phyloP scores from a whole-genome alignment of 2,797 vertebrate genomes.

The Atherinosoma microstoma region DNA sequence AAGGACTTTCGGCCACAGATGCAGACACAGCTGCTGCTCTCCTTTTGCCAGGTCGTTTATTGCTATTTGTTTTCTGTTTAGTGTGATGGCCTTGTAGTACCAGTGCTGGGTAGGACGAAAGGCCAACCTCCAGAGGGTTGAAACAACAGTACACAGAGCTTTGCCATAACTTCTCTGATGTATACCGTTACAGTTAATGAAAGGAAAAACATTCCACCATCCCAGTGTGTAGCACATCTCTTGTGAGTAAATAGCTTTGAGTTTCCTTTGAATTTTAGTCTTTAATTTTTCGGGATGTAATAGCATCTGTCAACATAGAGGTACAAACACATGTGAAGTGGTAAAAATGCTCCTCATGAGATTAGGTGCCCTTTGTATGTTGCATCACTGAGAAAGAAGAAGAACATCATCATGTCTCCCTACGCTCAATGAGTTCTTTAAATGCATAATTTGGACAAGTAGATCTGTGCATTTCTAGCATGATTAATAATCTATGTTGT shows the following conservation, averaged over 20 bases:
- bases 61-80: slow-evolving; percentile 88
- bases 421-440: background rate
- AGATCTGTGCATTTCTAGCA: background rate
- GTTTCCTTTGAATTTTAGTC: slow-evolving; percentile 66
- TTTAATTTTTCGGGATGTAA: background rate
- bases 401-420: background rate
- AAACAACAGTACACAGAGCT: slow-evolving; percentile 28
- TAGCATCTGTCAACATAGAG: slow-evolving; percentile 10
- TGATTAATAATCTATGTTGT: background rate
- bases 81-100: slow-evolving; percentile 66
- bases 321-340: background rate
- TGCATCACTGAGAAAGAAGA: background rate
- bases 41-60: slow-evolving; percentile 89
- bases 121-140: slow-evolving; percentile 36
- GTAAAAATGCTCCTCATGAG: background rate
- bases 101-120: slow-evolving; percentile 47
- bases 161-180: slow-evolving; percentile 61
- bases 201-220: slow-evolving; percentile 18
- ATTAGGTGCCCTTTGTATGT: background rate
- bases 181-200: slow-evolving; percentile 46
- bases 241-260: slow-evolving; percentile 82
- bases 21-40: slow-evolving; percentile 92
- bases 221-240: slow-evolving; percentile 63
- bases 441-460: background rate
- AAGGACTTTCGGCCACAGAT: slow-evolving; percentile 86